These are phyloP conservation scores for Diceros bicornis DNA, from an alignment of 2,797 vertebrate species.

Conservation along the genomic window DNA sequence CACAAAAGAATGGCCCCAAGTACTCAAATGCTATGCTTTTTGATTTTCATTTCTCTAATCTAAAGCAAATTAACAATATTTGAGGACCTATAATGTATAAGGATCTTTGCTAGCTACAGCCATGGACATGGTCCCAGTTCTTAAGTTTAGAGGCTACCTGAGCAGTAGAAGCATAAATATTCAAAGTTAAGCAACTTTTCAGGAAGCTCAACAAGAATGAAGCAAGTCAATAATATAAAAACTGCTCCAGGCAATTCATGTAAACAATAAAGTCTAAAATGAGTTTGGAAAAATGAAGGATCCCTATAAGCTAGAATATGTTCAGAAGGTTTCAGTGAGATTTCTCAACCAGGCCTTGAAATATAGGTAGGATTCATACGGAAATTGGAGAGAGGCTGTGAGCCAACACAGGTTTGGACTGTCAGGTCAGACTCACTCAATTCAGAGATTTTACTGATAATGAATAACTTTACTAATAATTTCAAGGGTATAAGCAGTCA, in stretches of 20 bases:
- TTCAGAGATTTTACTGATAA: not conserved
- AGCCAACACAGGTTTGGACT: not conserved
- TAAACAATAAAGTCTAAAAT: not conserved
- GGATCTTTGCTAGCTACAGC: not conserved
- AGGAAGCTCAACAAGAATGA: conserved; percentile 27
- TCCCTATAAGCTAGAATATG: not conserved
- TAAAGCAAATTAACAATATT: conserved; percentile 42
- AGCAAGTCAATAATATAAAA: conserved; percentile 6
- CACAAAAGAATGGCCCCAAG: not conserved
- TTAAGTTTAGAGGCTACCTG: not conserved
- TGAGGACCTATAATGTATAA: not conserved
- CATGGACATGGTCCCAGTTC: not conserved
- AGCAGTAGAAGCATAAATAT: not conserved
- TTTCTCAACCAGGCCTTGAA: not conserved
- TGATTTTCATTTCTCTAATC: conserved; percentile 31
- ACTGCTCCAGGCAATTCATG: not conserved
- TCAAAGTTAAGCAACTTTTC: conserved; percentile 54
- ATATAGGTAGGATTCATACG: conserved; percentile 4
- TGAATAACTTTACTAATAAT: conserved; percentile 17
- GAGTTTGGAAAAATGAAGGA: not conserved
- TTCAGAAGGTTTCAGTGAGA: not conserved
- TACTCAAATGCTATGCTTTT: conserved; percentile 31
- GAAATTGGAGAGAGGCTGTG: not conserved
- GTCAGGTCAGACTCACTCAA: not conserved
- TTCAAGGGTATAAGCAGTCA: not conserved